These are phyloP conservation scores for Microctenopoma steveboyesi DNA, from an alignment of 2,797 vertebrate species.

Conservation along the genomic window DNA sequence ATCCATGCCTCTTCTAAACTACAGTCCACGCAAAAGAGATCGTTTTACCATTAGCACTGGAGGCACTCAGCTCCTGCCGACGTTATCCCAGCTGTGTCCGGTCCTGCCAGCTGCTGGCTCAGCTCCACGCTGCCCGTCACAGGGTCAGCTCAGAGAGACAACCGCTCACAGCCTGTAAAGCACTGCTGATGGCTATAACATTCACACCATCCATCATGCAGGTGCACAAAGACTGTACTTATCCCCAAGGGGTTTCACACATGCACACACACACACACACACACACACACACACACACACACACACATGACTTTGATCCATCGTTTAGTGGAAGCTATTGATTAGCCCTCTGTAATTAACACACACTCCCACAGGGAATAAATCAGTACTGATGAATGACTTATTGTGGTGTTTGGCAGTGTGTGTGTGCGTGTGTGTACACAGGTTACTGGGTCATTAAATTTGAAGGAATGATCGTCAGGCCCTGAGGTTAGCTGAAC, in stretches of 20 bases:
- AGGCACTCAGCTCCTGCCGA: slow-evolving; percentile 15
- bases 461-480: slow-evolving; percentile 54
- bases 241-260: slow-evolving; percentile 33
- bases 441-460: slow-evolving; percentile 53
- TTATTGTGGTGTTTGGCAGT: slow-evolving; percentile 36
- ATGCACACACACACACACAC: not conserved
- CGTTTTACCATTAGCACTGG: slow-evolving; percentile 34
- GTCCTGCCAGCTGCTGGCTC: slow-evolving; percentile 56
- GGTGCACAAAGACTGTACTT: slow-evolving; percentile 64
- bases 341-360: slow-evolving; percentile 79
- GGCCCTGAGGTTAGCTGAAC: slow-evolving; percentile 43
- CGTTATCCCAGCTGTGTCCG: slow-evolving; percentile 44
- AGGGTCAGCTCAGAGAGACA: slow-evolving; percentile 53
- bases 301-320: slow-evolving; percentile 35
- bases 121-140: slow-evolving; percentile 67
- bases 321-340: slow-evolving; percentile 71
- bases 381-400: slow-evolving; percentile 69
- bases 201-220: slow-evolving; percentile 74
- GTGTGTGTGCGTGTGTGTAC: slow-evolving; percentile 21
- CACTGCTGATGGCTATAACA: slow-evolving; percentile 70
- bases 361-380: slow-evolving; percentile 63
- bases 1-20: slow-evolving; percentile 4
- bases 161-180: slow-evolving; percentile 72
- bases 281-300: not conserved
- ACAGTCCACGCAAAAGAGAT: not conserved